Percentiles rank a stretch among this genome's conserved stretches.
Evolutionary conservation across 2,888 invertebrate species (phyloP).

Genomic region (Andrena bucephala): DNA sequence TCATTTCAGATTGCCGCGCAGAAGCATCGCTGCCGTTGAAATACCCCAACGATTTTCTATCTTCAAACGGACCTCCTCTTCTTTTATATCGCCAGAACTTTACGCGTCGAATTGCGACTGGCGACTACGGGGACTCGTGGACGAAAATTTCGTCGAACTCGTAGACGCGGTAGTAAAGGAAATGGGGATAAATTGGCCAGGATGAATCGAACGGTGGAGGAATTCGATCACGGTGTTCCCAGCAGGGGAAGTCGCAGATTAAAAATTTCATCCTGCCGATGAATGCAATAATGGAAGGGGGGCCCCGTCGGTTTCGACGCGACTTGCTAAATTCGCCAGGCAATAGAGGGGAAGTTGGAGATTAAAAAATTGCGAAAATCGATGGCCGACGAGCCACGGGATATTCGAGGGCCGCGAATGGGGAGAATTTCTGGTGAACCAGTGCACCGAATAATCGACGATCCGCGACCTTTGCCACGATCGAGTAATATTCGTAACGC

Average conservation of each 20-base stretch:
- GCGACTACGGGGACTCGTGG: background rate
- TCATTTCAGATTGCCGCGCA: conserved; percentile 2
- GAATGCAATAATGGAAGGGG: background rate
- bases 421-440: background rate
- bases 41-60: background rate
- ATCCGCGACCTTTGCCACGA: background rate
- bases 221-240: background rate
- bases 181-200: background rate
- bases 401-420: background rate
- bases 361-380: background rate
- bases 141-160: background rate
- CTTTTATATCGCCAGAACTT: background rate
- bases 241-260: background rate
- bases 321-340: background rate
- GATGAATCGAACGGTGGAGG: background rate
- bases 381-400: background rate
- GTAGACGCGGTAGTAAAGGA: background rate
- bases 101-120: background rate
- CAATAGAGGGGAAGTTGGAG: background rate
- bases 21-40: background rate
- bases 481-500: background rate
- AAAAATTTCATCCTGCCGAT: background rate
- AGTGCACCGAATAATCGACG: background rate
- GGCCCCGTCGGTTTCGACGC: background rate
- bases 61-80: background rate